Percentiles rank a stretch among this genome's conserved stretches.
phyloP scores from a whole-genome alignment of 2,797 vertebrate species.

The Oceanodroma leucorhoa region DNA sequence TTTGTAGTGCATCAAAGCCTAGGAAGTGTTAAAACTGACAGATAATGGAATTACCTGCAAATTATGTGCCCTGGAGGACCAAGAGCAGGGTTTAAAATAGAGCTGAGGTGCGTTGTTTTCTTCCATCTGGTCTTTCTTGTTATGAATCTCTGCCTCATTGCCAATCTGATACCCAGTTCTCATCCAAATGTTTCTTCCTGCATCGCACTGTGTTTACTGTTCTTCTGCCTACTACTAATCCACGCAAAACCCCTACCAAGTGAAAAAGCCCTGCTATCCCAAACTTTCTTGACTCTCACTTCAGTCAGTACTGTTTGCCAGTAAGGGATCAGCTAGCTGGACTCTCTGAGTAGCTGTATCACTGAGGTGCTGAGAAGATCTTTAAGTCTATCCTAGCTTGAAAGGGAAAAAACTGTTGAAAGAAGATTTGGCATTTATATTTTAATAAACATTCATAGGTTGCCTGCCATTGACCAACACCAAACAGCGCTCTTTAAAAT shows the following conservation, averaged over 20 bases:
- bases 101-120: neutral
- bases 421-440: neutral
- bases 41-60: neutral
- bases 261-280: neutral
- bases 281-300: neutral
- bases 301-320: neutral
- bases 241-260: neutral
- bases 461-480: neutral
- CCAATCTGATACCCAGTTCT: neutral
- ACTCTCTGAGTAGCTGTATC: neutral
- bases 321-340: neutral
- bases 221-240: neutral
- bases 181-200: neutral
- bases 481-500: neutral
- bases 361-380: neutral
- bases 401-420: neutral
- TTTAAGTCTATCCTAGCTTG: neutral
- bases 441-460: neutral
- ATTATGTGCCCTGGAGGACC: neutral
- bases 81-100: neutral
- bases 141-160: neutral
- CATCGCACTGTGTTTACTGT: neutral
- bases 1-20: neutral
- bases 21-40: neutral
- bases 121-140: neutral